Evolutionary conservation across 2,113 vertebrate genomes (phyloP).

Genomic region (Procavia capensis): DNA sequence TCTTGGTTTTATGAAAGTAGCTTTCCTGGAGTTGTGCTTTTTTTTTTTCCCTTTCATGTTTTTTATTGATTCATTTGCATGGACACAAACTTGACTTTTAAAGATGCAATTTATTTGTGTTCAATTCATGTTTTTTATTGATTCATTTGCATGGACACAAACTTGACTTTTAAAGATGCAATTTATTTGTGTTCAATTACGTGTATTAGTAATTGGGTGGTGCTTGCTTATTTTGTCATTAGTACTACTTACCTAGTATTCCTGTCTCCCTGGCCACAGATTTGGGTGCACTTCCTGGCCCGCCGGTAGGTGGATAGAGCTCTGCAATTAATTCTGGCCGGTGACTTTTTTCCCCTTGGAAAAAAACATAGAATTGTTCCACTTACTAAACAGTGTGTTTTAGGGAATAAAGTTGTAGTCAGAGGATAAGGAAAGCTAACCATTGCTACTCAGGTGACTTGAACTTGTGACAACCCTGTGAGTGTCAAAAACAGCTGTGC

Average conservation of each 20-base stretch:
- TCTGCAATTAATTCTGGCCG: not conserved
- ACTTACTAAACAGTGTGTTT: not conserved
- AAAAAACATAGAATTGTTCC: not conserved
- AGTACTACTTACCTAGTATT: not conserved
- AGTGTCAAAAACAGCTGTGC: not conserved
- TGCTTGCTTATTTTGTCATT: not conserved
- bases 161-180: not conserved
- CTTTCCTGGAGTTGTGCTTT: not conserved
- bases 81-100: not conserved
- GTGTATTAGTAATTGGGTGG: not conserved
- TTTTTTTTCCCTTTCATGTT: not conserved
- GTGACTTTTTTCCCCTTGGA: not conserved
- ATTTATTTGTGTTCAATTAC: not conserved
- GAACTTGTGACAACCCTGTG: not conserved
- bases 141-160: not conserved
- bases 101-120: not conserved
- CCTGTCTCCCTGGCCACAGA: not conserved
- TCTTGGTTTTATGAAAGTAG: not conserved
- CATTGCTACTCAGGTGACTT: not conserved
- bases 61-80: slow-evolving; percentile 30
- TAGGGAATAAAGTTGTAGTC: not conserved
- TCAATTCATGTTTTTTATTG: slow-evolving; percentile 42
- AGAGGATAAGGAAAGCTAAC: not conserved
- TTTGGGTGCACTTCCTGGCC: not conserved
- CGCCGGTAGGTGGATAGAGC: not conserved